Evolutionary conservation across 2,113 vertebrate genomes (phyloP).

Genomic region (Fregata magnificens): DNA sequence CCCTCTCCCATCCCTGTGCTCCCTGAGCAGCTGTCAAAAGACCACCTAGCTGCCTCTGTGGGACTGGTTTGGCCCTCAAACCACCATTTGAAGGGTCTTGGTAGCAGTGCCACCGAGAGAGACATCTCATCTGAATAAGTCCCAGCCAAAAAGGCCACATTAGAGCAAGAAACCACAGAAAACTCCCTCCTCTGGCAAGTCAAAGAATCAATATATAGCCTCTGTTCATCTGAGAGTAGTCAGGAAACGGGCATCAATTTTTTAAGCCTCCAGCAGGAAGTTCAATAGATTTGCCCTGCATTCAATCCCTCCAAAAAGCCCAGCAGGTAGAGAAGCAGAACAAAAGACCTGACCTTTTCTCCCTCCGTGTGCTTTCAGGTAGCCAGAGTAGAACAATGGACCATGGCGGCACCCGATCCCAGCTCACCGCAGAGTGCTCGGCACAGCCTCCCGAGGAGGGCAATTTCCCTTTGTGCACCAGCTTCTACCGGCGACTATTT

Average conservation of each 20-base stretch:
- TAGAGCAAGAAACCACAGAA: background rate
- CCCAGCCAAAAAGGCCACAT: background rate
- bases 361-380: background rate
- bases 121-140: background rate
- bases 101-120: background rate
- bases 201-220: background rate
- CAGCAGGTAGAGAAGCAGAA: background rate
- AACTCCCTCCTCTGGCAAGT: background rate
- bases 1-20: background rate
- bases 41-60: background rate
- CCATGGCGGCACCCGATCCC: background rate
- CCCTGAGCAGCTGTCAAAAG: background rate
- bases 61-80: background rate
- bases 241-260: constrained; percentile 43
- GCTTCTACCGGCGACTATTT: background rate
- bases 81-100: background rate
- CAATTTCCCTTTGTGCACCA: constrained; percentile 38
- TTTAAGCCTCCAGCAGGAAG: constrained; percentile 35
- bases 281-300: constrained; percentile 17
- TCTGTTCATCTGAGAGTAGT: background rate
- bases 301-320: background rate
- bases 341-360: constrained; percentile 42
- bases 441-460: background rate
- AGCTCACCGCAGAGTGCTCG: background rate
- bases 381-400: constrained; percentile 8